phyloP scores from a whole-genome alignment of 2,797 vertebrate species.

The Numenius phaeopus region DNA sequence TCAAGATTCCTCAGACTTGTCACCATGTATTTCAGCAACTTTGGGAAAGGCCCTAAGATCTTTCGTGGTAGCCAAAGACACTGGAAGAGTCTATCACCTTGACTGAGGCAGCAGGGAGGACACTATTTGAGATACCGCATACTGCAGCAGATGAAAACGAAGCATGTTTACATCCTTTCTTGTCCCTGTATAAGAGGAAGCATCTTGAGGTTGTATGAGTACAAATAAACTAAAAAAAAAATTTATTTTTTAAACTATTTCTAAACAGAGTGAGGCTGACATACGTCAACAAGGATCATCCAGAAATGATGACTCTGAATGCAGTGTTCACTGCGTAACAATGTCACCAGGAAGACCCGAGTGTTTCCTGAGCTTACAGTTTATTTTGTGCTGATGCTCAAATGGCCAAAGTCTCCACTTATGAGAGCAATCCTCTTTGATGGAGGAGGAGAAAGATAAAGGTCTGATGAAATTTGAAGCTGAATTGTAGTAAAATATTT shows the following conservation, averaged over 20 bases:
- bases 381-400: neutral
- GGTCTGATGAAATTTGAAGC: neutral
- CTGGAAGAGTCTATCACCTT: neutral
- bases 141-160: neutral
- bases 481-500: neutral
- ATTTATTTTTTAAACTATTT: neutral
- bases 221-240: neutral
- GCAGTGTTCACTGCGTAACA: neutral
- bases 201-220: neutral
- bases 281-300: neutral
- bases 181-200: neutral
- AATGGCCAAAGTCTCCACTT: neutral
- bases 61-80: neutral
- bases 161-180: neutral
- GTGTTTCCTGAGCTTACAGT: neutral
- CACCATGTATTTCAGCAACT: neutral
- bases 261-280: neutral
- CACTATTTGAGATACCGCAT: neutral
- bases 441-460: neutral
- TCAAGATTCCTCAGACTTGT: neutral
- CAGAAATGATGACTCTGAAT: neutral
- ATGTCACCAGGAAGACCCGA: neutral
- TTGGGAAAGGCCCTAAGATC: neutral
- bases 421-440: neutral
- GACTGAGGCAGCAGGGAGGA: neutral